These are phyloP conservation scores for Hoplias malabaricus DNA, from an alignment of 2,113 vertebrate genomes.

Conservation along the genomic window DNA sequence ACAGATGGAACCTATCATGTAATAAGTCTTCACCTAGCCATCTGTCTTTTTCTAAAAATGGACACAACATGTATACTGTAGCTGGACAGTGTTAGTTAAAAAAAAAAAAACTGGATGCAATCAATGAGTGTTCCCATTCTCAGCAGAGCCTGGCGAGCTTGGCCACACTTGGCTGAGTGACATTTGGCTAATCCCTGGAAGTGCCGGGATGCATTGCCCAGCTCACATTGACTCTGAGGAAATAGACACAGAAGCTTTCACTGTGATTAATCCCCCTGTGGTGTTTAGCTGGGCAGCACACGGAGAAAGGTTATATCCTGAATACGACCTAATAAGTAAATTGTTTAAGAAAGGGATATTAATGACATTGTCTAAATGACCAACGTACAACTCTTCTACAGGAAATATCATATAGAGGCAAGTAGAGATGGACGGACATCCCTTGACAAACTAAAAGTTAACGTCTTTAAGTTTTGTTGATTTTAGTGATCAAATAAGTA, in stretches of 20 bases:
- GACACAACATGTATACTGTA: neutral
- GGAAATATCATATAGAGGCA: neutral
- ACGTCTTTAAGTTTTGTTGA: no score
- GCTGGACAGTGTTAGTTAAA: no score
- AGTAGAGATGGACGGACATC: no score
- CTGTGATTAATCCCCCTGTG: slow-evolving; percentile 32
- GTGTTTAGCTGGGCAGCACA: slow-evolving; percentile 12
- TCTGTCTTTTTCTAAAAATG: neutral
- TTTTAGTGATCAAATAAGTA: no score
- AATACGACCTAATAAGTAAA: slow-evolving; percentile 30
- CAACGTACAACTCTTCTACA: neutral
- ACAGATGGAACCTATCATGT: no score
- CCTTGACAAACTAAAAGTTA: no score
- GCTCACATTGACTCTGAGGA: slow-evolving; percentile 25
- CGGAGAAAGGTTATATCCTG: slow-evolving; percentile 32
- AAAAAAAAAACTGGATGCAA: neutral
- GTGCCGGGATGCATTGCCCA: slow-evolving; percentile 10
- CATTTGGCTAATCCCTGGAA: slow-evolving; percentile 34
- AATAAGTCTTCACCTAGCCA: neutral
- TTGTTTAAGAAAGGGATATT: slow-evolving; percentile 20
- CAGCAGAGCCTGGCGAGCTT: neutral
- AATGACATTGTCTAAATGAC: slow-evolving; percentile 25
- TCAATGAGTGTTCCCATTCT: neutral
- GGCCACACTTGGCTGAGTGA: slow-evolving; percentile 18
- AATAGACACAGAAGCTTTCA: slow-evolving; percentile 33